Conservation (phyloP, 2,113 vertebrate genomes). For the Gasterosteus nipponicus region DNA sequence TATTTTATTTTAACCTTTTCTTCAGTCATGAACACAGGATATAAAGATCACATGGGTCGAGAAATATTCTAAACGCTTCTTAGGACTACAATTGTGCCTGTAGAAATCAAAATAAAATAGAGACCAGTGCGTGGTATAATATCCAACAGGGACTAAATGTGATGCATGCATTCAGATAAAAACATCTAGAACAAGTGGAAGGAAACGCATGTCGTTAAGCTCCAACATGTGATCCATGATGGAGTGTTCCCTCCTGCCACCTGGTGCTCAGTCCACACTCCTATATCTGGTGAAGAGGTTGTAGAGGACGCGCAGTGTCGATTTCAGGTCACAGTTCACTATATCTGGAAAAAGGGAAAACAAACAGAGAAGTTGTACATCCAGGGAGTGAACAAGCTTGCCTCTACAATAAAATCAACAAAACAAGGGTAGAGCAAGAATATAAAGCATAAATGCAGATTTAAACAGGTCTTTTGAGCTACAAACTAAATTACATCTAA, state of each 20-base stretch:
- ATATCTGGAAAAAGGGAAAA: slow-evolving; percentile 84
- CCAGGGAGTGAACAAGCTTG: not conserved
- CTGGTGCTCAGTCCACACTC: slow-evolving; percentile 84
- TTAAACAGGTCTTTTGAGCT: not conserved
- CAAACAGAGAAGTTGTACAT: not conserved
- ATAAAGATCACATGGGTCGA: not conserved
- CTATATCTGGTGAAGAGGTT: slow-evolving; percentile 98
- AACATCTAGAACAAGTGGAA: slow-evolving; percentile 2
- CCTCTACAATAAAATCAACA: not conserved
- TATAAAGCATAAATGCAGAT: not conserved
- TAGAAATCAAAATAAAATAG: slow-evolving; percentile 7
- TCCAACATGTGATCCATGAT: slow-evolving; percentile 29
- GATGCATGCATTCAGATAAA: slow-evolving; percentile 32
- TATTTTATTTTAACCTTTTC: not conserved
- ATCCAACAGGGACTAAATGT: slow-evolving; percentile 9
- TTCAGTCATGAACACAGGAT: not conserved
- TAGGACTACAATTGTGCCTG: not conserved
- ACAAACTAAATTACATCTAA: not conserved
- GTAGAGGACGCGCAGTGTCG: slow-evolving; percentile 95
- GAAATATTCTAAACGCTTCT: not conserved
- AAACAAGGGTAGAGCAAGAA: not conserved
- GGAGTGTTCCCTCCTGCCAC: slow-evolving; percentile 1
- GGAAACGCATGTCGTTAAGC: slow-evolving; percentile 10
- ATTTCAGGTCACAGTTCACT: slow-evolving; percentile 98
- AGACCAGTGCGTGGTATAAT: not conserved